These are phyloP conservation scores for Alviniconcha strummeri DNA, from an alignment of 2,888 invertebrate species.

Conservation along the genomic window DNA sequence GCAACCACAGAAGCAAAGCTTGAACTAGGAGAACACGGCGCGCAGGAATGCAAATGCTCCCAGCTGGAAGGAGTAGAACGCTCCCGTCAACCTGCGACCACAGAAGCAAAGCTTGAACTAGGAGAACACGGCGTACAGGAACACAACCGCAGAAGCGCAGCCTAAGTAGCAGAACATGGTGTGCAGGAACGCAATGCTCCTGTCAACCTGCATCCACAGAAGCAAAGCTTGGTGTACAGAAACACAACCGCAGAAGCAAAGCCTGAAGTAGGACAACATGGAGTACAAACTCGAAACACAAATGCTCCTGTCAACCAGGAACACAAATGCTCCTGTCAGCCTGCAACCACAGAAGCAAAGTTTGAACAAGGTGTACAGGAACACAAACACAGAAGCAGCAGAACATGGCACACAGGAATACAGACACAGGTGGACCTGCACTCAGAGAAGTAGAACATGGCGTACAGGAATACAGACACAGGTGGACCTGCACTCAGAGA, in stretches of 20 bases:
- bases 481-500: too few species aligned
- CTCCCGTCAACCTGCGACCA: not conserved
- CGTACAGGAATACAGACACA: too few species aligned
- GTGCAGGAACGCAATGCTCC: not conserved
- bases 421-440: too few species aligned
- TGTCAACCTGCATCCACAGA: not conserved
- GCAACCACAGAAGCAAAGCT: constrained; percentile 53
- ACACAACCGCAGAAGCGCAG: too few species aligned
- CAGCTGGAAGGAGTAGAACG: not conserved
- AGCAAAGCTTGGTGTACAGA: not conserved
- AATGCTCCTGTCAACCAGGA: too few species aligned
- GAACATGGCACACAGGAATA: too few species aligned
- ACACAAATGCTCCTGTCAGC: constrained; percentile 50
- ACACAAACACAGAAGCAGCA: constrained; percentile 42
- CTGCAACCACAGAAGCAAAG: not conserved
- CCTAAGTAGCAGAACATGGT: not conserved
- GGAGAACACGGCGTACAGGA: not conserved
- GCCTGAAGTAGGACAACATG: too few species aligned
- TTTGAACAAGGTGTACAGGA: not conserved
- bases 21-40: not conserved
- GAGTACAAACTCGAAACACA: too few species aligned
- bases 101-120: constrained; percentile 43
- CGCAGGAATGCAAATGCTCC: constrained; percentile 60
- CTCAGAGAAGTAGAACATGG: too few species aligned
- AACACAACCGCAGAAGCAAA: not conserved